Conservation (phyloP, 2,797 vertebrate genomes). For the Pachyuromys duprasi region DNA sequence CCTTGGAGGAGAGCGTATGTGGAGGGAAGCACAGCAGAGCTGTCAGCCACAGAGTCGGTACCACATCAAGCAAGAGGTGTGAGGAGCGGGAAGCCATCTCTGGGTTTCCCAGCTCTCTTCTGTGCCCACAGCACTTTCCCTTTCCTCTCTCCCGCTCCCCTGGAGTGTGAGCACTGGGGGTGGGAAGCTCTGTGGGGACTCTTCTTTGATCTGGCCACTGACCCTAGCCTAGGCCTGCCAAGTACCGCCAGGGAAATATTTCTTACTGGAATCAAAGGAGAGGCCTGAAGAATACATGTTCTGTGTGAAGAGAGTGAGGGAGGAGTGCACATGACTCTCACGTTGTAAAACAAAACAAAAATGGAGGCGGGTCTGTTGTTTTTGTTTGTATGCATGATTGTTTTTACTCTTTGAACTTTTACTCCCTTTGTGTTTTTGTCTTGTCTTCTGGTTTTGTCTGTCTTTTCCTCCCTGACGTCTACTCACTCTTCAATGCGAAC, state of each 20-base stretch:
- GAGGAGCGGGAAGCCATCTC: neutral
- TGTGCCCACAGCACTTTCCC: neutral
- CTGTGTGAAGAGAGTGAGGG: neutral
- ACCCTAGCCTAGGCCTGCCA: neutral
- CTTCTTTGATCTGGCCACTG: neutral
- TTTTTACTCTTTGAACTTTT: neutral
- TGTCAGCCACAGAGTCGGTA: neutral
- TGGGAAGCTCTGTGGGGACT: neutral
- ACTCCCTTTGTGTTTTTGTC: neutral
- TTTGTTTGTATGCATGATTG: neutral
- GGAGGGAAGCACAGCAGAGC: neutral
- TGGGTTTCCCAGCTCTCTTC: neutral
- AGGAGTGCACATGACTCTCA: neutral
- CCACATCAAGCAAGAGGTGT: neutral
- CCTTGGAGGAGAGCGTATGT: neutral
- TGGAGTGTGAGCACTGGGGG: neutral
- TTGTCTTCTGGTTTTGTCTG: neutral
- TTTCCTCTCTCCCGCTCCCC: neutral
- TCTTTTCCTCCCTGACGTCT: neutral
- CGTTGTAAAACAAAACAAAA: too few species aligned
- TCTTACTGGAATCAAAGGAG: constrained; percentile 1
- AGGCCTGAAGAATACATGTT: neutral
- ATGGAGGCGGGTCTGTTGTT: neutral
- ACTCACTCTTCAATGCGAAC: neutral
- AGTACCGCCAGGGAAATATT: neutral